Evolutionary conservation across 1,140 invertebrate species (phyloP).

Genomic region (Euwallacea similis): DNA sequence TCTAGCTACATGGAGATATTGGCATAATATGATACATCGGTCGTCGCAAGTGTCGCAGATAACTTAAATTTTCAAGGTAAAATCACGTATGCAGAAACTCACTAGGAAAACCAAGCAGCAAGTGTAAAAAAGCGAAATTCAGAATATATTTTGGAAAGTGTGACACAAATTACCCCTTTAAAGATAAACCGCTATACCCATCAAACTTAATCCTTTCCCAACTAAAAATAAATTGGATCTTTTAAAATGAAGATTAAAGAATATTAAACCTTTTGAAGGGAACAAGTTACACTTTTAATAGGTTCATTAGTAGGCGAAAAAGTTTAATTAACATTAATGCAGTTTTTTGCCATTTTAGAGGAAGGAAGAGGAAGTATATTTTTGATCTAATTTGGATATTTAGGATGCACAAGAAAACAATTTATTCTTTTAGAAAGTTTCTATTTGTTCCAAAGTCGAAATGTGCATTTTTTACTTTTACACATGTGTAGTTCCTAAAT

Average conservation of each 20-base stretch:
- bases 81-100: too few relatives aligned
- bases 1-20: too few relatives aligned
- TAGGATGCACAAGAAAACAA: too few relatives aligned
- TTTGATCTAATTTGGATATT: too few relatives aligned
- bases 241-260: slow-evolving; percentile 4
- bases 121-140: neutral
- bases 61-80: too few relatives aligned
- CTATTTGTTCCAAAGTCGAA: too few relatives aligned
- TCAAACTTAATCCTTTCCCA: neutral
- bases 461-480: too few relatives aligned
- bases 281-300: neutral
- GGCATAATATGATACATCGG: too few relatives aligned
- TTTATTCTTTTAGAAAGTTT: too few relatives aligned
- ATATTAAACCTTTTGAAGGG: neutral
- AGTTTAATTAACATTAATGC: slow-evolving; percentile 4
- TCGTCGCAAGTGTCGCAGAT: too few relatives aligned
- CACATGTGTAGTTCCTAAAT: too few relatives aligned
- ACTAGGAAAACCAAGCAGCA: too few relatives aligned
- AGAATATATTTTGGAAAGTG: neutral
- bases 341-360: neutral
- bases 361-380: neutral
- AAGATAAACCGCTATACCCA: neutral
- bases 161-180: neutral
- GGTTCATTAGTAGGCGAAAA: slow-evolving; percentile 3
- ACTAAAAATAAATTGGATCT: slow-evolving; percentile 6